Conservation (phyloP, 2,888 invertebrate species). For the Heliconius ethilla region DNA sequence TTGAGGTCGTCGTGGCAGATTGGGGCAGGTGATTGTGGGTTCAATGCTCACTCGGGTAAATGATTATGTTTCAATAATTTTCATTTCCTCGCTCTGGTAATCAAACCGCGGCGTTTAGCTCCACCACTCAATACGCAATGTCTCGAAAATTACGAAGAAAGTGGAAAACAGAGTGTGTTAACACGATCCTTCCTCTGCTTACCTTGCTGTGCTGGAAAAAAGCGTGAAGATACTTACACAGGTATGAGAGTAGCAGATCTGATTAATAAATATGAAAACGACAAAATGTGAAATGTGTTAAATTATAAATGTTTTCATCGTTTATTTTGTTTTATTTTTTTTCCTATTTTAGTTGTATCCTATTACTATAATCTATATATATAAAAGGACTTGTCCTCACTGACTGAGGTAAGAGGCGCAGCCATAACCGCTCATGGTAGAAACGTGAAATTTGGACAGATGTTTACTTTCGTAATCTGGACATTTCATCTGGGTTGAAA, state of each 20-base stretch:
- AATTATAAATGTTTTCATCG: constrained; percentile 17
- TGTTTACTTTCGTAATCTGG: no score
- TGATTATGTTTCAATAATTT: not conserved
- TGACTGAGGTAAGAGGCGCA: no score
- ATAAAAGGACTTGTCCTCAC: no score
- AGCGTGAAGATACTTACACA: not conserved
- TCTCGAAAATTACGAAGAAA: not conserved
- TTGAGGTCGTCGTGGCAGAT: constrained; percentile 1
- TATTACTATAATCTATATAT: no score
- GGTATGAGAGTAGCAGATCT: constrained; percentile 33
- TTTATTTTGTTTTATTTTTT: not conserved
- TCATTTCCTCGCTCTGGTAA: not conserved
- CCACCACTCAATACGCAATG: not conserved
- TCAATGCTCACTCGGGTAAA: not conserved
- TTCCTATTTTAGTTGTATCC: no score
- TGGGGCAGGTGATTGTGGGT: not conserved
- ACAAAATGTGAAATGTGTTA: constrained; percentile 25
- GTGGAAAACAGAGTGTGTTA: not conserved
- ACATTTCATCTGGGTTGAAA: no score
- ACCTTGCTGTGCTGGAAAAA: not conserved
- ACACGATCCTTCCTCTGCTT: not conserved
- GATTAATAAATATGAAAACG: constrained; percentile 25
- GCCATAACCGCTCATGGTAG: no score
- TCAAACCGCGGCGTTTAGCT: not conserved
- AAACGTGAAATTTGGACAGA: no score